Evolutionary conservation across 2,888 invertebrate species (phyloP), one percentile per base, ranked within the genome.

Genomic region (Andrena trimmerana): DNA sequence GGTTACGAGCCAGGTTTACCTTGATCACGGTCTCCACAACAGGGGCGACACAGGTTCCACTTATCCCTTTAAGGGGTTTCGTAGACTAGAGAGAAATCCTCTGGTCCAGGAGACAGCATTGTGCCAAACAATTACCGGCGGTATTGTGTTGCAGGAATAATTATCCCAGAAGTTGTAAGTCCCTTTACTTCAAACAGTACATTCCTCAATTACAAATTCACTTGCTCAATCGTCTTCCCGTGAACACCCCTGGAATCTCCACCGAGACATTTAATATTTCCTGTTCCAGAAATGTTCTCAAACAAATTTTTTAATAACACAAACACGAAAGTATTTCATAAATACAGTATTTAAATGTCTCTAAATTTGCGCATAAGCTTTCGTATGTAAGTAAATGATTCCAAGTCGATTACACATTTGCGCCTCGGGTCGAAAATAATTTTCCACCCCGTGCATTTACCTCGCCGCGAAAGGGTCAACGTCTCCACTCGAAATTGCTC

Each of bases 21-120:
- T 36, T 54, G 36, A 81, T 68, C 68, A 36, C 27, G 72, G 57
- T 65, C 68, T 27, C 79, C 59, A 42, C 73, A 69, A 13, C 31
- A 24, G 10, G 16, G 27, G 8, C 27, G 16, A 13, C 33, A 27
- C 57, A 20, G 50, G 42, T 52, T 73, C 31, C 63, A 54, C 50
- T 73, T 78, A 59, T 52, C 57, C 59, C 59, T 78, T 78, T 59
- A 65, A 75, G 68, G 59, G 79, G 66, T 81, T 54, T 42, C 13
- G 63, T n/a, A 24, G 24, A 57, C 68, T 65, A 24, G 50, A 57
- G 62, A 27, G 16, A 13, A 42, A 57, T 65, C 50, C 24, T 57
- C 24, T 59, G 57, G 68, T 24, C 8, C 24, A 4, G n/a, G n/a
- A 36, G 20, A 4, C 31, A 8, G 7, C 24, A 50, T 78, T 63